Evolutionary conservation across 2,797 vertebrate species (phyloP), one percentile per base, ranked within the genome.

Genomic region (Neomorphus geoffroyi): DNA sequence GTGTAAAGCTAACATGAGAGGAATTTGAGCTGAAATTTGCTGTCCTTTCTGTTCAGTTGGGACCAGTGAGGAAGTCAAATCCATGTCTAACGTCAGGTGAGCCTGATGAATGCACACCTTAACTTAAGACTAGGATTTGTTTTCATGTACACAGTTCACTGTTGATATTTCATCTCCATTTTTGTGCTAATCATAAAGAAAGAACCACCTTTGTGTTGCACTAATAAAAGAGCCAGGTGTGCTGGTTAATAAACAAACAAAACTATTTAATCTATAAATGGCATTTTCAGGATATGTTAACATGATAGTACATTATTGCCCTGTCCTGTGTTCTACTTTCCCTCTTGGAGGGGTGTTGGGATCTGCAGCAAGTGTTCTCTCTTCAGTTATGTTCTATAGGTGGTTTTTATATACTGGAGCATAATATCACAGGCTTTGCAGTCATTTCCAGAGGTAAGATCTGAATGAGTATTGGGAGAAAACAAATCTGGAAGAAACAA

Each of bases 141-240:
- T 96, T 95, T 81, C 60, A 88, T 82, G 37, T 91, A 97, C 56
- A 95, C 86, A 94, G 41, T 53, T 57, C 28, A 43, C 37, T 82
- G 78, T 92, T 94, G 88, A 81, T 80, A 75, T 33, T 90, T 87
- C 28, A 50, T 74, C 50, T 56, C 19, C 3, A 11, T 60, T 88
- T 90, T 66, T 77, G 27, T 88, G 57, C 15, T 73, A 70, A 64
- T 10, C 23, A 37, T 79, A 30, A 53, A 82, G 39, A 90, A 80
- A 60, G 39, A 82, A 83, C 12, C 12, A 27, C 30, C 23, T 84
- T 37, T 70, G 73, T 73, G 5, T 18, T 71, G 48, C 15, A 56
- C 6, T 79, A 84, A 86, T 67, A 46, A 80, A 87, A 88, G 21
- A n/a, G 23, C 10, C 84, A 91, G 73, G 60, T 93, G 73, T 80